Evolutionary conservation across 2,113 vertebrate species (phyloP).

Genomic region (Python bivittatus): DNA sequence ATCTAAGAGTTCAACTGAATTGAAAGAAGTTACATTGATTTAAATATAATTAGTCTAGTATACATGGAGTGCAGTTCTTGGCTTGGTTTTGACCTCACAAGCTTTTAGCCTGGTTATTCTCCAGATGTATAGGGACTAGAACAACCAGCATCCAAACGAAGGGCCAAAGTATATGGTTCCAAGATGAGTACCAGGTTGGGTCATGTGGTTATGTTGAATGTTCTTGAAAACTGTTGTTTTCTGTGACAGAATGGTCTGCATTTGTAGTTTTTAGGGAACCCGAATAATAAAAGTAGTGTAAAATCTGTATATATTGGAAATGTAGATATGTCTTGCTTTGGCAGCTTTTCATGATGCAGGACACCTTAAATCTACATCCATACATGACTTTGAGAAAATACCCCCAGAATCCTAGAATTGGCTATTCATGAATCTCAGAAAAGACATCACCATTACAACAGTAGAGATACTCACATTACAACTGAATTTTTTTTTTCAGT

Average conservation of each 20-base stretch:
- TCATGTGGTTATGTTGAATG: not conserved
- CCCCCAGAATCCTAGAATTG: not conserved
- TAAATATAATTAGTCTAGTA: not conserved
- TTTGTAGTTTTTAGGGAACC: not conserved
- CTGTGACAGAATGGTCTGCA: not conserved
- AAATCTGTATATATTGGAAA: not conserved
- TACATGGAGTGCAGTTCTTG: not conserved
- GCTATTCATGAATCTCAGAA: not conserved
- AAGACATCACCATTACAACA: not conserved
- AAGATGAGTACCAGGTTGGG: not conserved
- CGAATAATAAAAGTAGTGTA: not conserved
- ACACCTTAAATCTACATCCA: not conserved
- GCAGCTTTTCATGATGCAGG: not conserved
- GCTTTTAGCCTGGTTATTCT: not conserved
- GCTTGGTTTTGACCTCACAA: not conserved
- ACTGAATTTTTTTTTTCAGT: not conserved
- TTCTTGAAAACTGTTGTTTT: not conserved
- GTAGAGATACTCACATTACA: not conserved
- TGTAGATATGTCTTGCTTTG: not conserved
- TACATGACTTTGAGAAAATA: not conserved
- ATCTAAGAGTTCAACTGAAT: not conserved
- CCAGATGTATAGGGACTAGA: not conserved
- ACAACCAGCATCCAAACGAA: not conserved
- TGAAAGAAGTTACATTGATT: not conserved
- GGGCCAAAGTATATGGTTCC: not conserved